Conservation (phyloP, 2,113 vertebrate genomes). For the Callopanchax toddi region DNA sequence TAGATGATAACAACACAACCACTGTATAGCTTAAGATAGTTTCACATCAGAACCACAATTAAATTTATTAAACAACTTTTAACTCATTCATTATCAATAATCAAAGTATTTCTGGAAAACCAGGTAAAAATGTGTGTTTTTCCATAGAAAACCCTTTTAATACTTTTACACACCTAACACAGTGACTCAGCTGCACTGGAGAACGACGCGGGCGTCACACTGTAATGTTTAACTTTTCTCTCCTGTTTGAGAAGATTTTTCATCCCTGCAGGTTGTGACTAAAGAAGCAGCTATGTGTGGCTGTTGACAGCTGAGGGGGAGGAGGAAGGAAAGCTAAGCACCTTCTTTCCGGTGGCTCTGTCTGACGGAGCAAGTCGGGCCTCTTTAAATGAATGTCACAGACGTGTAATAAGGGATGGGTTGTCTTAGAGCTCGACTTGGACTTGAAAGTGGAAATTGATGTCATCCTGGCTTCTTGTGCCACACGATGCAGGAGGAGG, state of each 20-base stretch:
- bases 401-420: slow-evolving; percentile 62
- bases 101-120: neutral
- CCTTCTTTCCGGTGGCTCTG: slow-evolving; percentile 6
- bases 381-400: slow-evolving; percentile 61
- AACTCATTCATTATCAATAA: neutral
- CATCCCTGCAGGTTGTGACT: slow-evolving; percentile 46
- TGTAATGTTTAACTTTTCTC: slow-evolving; percentile 15
- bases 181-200: slow-evolving; percentile 48
- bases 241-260: slow-evolving; percentile 14
- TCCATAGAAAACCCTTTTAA: neutral
- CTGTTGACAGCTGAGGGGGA: slow-evolving; percentile 35
- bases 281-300: slow-evolving; percentile 35
- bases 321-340: slow-evolving; percentile 13
- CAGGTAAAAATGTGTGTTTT: neutral
- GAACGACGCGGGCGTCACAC: slow-evolving; percentile 21
- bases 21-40: no score
- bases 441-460: slow-evolving; percentile 75
- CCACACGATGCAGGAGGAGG: slow-evolving; percentile 43
- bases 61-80: no score
- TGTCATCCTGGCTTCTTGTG: slow-evolving; percentile 53
- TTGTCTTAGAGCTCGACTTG: slow-evolving; percentile 55
- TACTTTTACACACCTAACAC: neutral
- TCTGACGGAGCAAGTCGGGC: slow-evolving; percentile 23
- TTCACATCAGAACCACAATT: no score
- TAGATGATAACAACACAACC: no score